phyloP scores from a whole-genome alignment of 2,888 invertebrate genomes.

The Lasioglossum morio region DNA sequence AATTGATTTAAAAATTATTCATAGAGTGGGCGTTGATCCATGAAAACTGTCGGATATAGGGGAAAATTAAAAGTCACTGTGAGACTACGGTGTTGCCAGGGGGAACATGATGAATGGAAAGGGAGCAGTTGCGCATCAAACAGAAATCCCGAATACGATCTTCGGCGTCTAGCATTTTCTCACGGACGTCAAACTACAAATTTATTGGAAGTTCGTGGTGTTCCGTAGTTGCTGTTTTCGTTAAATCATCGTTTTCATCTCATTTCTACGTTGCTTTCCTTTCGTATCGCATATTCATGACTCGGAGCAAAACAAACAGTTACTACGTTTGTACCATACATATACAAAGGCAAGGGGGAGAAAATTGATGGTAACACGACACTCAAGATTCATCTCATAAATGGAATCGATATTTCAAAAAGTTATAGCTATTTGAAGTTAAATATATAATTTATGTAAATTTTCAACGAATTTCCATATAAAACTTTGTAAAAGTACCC shows the following conservation, averaged over 20 bases:
- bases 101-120: constrained; percentile 18
- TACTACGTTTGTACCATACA: neutral
- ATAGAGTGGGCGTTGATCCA: neutral
- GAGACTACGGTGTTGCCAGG: constrained; percentile 13
- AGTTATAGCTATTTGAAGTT: neutral
- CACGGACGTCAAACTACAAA: constrained; percentile 46
- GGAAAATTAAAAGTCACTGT: neutral
- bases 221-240: constrained; percentile 1
- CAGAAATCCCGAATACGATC: constrained; percentile 37
- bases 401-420: no score
- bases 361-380: neutral
- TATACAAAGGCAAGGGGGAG: neutral
- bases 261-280: neutral
- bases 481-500: neutral
- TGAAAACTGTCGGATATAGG: neutral
- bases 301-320: neutral
- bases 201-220: constrained; percentile 21
- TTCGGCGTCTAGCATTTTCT: constrained; percentile 36
- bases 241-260: constrained; percentile 11
- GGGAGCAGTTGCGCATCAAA: constrained; percentile 22
- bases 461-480: neutral
- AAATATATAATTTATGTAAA: neutral
- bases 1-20: constrained; percentile 19
- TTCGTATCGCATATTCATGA: constrained; percentile 8
- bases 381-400: no score